Evolutionary conservation across 2,113 vertebrate species (phyloP).

Genomic region (Noctilio leporinus): DNA sequence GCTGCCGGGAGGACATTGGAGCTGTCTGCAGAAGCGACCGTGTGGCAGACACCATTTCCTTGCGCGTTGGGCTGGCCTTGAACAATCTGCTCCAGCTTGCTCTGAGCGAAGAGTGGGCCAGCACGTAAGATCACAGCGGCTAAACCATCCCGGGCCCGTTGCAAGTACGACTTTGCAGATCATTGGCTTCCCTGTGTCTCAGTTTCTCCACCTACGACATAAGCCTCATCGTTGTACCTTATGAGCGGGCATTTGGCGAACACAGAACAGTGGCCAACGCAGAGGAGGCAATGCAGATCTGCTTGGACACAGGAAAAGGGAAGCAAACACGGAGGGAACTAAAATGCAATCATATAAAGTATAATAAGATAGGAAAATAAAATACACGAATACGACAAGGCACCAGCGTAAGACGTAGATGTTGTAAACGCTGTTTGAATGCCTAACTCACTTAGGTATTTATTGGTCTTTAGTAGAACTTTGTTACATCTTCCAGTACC

Average conservation of each 20-base stretch:
- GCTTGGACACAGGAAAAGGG: not conserved
- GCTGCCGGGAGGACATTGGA: rapidly evolving
- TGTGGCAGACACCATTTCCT: rapidly evolving
- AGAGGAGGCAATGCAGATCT: rapidly evolving
- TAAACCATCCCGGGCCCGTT: rapidly evolving
- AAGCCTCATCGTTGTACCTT: rapidly evolving
- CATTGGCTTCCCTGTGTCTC: not conserved
- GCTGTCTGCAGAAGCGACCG: rapidly evolving
- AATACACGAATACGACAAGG: not conserved
- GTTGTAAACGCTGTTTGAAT: not conserved
- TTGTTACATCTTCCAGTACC: not conserved
- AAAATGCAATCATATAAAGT: not conserved
- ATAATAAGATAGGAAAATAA: not conserved
- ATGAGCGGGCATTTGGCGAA: rapidly evolving
- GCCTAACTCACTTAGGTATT: not conserved
- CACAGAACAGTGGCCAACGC: rapidly evolving
- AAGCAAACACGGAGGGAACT: not conserved
- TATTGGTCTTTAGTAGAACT: not conserved
- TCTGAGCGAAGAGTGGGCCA: no score
- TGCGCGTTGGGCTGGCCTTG: rapidly evolving
- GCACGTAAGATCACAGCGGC: rapidly evolving
- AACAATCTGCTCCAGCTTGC: rapidly evolving
- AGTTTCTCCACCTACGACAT: not conserved
- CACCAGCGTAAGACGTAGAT: rapidly evolving
- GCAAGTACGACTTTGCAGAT: no score